Base-by-base conservation (phyloP, 2,113 vertebrate genomes). In the Arizona elegans region DNA sequence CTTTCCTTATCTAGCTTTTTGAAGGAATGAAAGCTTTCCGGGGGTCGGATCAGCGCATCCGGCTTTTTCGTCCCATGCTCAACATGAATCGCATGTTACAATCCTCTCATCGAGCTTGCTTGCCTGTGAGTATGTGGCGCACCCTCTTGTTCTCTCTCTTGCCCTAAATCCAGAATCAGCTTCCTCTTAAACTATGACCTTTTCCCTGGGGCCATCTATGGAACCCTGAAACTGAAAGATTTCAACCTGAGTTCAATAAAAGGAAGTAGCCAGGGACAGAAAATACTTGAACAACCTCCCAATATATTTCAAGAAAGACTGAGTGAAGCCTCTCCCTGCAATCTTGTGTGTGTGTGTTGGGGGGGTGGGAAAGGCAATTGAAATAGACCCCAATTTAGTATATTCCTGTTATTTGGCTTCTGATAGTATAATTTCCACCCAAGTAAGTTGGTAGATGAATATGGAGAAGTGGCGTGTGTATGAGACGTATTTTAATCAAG, bases 41-140 rank as follows among this genome's bases (percentile, higher is more conserved):
- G 0, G 98, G 98, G 1, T 55, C 50, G 0, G 99, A 99, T 95
- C 97, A 98, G 94, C 97, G 52, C 19, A 94, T 99, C 52, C 98
- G 98, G 0, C 97, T 99, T 88, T 99, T 99, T 97, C 97, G 99
- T 5, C 99, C 99, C 0, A 98, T 98, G 98, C 94, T 98, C 92
- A 99, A 99, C 97, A 99, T 99, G 98, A 98, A 98, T 86, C 97
- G 99, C 59, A 99, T 99, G 99, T 95, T 98, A 38, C 97, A 98
- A 47, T 98, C 98, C 0, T 94, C 98, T 0, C 95, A 96, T 11
- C 97, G 99, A 52, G 96, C 98, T 95, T 98, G 97, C 93, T 97
- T 99, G 9, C 99, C 98, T 0, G 99, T 99, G 96, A 98, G 98
- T 70, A 11, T 3, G 3, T 43, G 23, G 43, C 1, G 23, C n/a